A percentile compares a stretch with the other conserved stretches of the same genome.
phyloP scores from a whole-genome alignment of 2,113 vertebrate species.

The Spizaetus ornatus region DNA sequence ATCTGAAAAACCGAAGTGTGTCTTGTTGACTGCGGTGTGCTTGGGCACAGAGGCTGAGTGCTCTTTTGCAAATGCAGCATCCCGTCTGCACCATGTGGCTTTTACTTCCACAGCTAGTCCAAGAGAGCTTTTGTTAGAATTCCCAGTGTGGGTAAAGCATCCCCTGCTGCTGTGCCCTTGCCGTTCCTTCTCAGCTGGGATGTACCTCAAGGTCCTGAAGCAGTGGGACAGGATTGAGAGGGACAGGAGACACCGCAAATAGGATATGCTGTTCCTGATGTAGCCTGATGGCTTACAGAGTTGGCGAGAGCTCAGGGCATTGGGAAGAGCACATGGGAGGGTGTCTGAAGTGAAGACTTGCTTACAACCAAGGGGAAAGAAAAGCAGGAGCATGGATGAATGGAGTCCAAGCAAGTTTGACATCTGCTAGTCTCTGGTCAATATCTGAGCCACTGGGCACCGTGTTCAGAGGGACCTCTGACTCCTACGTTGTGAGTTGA shows the following conservation, averaged over 20 bases:
- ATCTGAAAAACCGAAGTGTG: neutral
- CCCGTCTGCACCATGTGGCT: neutral
- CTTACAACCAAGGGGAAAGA: neutral
- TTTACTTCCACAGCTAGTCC: neutral
- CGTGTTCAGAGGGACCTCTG: neutral
- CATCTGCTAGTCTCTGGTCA: neutral
- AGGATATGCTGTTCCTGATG: accelerated
- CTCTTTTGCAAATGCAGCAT: neutral
- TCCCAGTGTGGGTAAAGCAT: neutral
- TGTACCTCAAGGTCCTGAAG: neutral
- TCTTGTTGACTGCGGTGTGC: neutral
- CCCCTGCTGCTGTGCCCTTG: neutral
- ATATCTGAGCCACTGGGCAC: neutral
- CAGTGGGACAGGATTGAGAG: neutral
- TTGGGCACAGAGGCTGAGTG: neutral
- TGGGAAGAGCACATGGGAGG: neutral
- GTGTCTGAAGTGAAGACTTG: neutral
- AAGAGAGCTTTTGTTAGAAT: neutral
- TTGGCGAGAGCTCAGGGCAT: neutral
- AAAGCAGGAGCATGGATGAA: neutral
- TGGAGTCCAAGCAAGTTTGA: neutral
- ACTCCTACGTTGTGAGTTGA: neutral
- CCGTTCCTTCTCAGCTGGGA: neutral
- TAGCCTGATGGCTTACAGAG: neutral
- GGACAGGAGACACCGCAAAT: neutral